Evolutionary conservation across 2,888 invertebrate species (phyloP), one percentile per base, ranked within the genome.

Genomic region (Clusia tigrina): DNA sequence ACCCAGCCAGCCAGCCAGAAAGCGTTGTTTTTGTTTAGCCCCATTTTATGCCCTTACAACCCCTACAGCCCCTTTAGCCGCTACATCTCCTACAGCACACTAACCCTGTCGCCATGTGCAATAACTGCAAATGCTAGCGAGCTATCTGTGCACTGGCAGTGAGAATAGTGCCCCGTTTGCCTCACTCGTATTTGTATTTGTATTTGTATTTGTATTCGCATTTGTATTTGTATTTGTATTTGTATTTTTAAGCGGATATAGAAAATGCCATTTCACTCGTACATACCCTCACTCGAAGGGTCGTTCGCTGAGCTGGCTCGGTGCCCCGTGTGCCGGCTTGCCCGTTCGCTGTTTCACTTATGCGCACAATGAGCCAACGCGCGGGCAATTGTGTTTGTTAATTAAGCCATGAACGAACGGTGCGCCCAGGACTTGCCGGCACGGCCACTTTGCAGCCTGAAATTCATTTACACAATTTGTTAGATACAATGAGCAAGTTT

Each of bases 351-450:
- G n/a, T n/a, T n/a, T n/a, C n/a, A n/a, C n/a, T n/a, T n/a, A n/a
- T 32, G 32, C 42, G 10, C n/a, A 17, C 42, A 42, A 42, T 42
- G 15, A 42, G n/a, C 12, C 42, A 42, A 17, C 3, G 15, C 10
- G 42, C 42, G 68, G 68, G 73, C 66, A 65, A 71, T 72, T 76
- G 68, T 69, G 71, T 73, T 74, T 74, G 74, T 74, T 74, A 74
- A 74, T 74, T 74, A 74, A 74, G 74, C 68, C 68, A 56, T 63
- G 48, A 56, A 56, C 37, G 56, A 51, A 18, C 17, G 10, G 24
- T n/a, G n/a, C n/a, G n/a, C n/a, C n/a, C n/a, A n/a, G n/a, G n/a
- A n/a, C n/a, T n/a, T n/a, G n/a, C n/a, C n/a, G n/a, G n/a, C 25
- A 5, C 18, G 46, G 17, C 15, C 2, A 46, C 2, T 15, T 46